Evolutionary conservation across 2,888 invertebrate genomes (phyloP), one percentile per base, ranked within the genome.

Genomic region (Dolichopus griseipennis): DNA sequence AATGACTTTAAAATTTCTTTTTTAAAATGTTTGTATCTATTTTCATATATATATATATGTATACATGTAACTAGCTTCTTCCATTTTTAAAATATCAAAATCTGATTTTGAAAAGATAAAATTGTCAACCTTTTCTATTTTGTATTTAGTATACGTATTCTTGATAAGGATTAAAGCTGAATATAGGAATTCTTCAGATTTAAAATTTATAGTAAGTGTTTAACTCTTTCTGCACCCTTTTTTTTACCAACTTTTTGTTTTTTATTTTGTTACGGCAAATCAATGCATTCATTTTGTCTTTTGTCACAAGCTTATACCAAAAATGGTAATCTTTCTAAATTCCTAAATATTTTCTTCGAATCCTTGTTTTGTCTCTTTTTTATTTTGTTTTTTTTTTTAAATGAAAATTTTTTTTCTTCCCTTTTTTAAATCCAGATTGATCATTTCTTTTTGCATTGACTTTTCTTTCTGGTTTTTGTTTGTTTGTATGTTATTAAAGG

Each of bases 391-490:
- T 15, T 41, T 2, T 18, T 52, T 52, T 52, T 5, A 52, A 6
- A 18, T 18, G n/a, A 52, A 52, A 52, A 52, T 52, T 52, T 52
- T 52, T 18, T 43, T 43, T 43, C 7, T 43, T 52, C 18, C 18
- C 18, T 52, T 52, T 52, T 43, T n/a, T 52, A 52, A 52, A 52
- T 52, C 52, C 52, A 52, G 52, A 52, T 52, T 52, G 52, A 52
- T 52, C 52, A 52, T 52, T 52, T 43, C 12, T 43, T 34, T 5
- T 34, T 34, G 5, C 9, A 9, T 9, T 5, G 5, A 34, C 9
- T 5, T 37, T 37, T 7, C 12, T 37, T 37, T 37, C 12, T 37
- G 1, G 15, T 6, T 52, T 15, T 52, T 52, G 2, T 52, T n/a
- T 52, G 52, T 52, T 52, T 27, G 52, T 52, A 18, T 27, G 27